phyloP scores from a whole-genome alignment of 2,888 invertebrate species.

The Rhagonycha lutea region DNA sequence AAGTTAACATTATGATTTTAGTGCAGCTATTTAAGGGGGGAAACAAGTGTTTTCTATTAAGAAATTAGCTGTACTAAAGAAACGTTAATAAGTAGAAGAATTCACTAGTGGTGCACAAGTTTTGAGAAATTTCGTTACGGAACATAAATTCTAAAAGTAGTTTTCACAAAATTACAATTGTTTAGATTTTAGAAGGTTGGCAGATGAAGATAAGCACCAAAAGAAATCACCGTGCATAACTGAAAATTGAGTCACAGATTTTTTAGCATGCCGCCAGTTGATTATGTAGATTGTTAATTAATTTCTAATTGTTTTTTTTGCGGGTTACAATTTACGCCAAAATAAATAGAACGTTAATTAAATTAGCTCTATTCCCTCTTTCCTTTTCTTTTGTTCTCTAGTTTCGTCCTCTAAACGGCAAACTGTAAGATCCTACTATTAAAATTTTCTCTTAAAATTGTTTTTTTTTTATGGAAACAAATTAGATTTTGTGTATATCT shows the following conservation, averaged over 20 bases:
- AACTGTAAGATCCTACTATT: not conserved
- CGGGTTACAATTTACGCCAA: not conserved
- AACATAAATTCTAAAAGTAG: slow-evolving; percentile 2
- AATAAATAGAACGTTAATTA: not conserved
- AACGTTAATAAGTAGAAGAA: not conserved
- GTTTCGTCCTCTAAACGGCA: not conserved
- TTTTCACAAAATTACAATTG: slow-evolving; percentile 3
- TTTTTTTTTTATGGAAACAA: not conserved
- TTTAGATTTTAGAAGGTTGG: slow-evolving; percentile 1
- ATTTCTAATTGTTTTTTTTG: not conserved
- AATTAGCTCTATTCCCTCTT: not conserved
- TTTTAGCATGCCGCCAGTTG: not conserved
- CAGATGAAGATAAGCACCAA: slow-evolving; percentile 2
- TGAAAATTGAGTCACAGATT: not conserved
- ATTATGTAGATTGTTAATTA: not conserved
- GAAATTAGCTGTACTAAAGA: not conserved
- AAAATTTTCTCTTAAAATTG: not conserved
- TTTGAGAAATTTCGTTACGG: slow-evolving; percentile 2
- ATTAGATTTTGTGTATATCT: not conserved
- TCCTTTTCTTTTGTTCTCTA: not conserved
- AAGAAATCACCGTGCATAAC: slow-evolving; percentile 4
- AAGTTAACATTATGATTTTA: not conserved
- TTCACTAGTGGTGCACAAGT: not conserved
- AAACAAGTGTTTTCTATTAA: not conserved
- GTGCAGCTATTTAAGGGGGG: not conserved